These are phyloP conservation scores for Eristalinus sepulchralis DNA, from an alignment of 2,888 invertebrate species.

Conservation along the genomic window DNA sequence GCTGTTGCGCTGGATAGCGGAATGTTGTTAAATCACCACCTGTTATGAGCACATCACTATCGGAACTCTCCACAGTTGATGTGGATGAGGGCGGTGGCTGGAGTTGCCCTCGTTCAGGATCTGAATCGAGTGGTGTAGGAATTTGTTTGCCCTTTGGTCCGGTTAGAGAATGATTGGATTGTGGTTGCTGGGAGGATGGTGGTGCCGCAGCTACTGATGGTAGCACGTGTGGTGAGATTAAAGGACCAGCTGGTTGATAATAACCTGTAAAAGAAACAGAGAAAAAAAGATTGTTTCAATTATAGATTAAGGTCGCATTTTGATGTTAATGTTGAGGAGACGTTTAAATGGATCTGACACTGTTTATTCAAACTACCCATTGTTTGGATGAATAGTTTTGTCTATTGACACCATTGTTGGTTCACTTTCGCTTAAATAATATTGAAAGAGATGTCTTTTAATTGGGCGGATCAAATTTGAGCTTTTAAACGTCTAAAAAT, in stretches of 20 bases:
- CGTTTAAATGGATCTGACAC: not conserved
- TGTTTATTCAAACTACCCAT: no score
- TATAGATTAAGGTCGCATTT: not conserved
- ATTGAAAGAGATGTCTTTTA: no score
- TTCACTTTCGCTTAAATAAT: no score
- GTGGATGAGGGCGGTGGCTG: slow-evolving; percentile 76
- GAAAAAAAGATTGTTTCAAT: slow-evolving; percentile 1
- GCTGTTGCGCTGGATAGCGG: slow-evolving; percentile 75
- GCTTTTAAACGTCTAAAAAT: no score
- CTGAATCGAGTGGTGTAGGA: slow-evolving; percentile 80
- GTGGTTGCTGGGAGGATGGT: slow-evolving; percentile 73
- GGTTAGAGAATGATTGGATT: slow-evolving; percentile 15
- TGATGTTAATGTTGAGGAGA: not conserved
- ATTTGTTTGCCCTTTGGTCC: slow-evolving; percentile 69
- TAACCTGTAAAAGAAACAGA: slow-evolving; percentile 84
- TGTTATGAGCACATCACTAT: slow-evolving; percentile 76
- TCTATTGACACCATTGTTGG: no score
- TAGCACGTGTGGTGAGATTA: slow-evolving; percentile 87
- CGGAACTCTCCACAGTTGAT: slow-evolving; percentile 77
- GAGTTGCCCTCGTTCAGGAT: slow-evolving; percentile 80
- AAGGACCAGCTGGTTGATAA: slow-evolving; percentile 95
- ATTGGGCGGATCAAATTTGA: no score
- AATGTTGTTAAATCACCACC: slow-evolving; percentile 78
- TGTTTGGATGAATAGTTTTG: no score
- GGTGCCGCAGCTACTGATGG: slow-evolving; percentile 81